Percentiles rank a stretch among this genome's conserved stretches.
These are phyloP conservation scores for Cyrtonyx montezumae DNA, from an alignment of 2,113 vertebrate genomes.

Conservation along the genomic window DNA sequence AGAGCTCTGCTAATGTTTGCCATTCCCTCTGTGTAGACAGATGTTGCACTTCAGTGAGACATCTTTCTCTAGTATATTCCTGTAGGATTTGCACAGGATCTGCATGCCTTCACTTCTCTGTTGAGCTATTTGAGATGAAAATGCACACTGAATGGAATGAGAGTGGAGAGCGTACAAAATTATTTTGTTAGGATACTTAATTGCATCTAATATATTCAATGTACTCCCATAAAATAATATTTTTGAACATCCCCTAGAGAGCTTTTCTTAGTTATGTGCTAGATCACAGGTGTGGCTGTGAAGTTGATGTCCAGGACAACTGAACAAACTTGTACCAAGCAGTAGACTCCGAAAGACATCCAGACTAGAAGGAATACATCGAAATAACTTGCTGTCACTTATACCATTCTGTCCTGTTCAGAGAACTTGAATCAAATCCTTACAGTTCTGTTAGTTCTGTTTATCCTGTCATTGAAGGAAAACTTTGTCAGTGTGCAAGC, in stretches of 20 bases:
- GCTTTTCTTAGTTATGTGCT: neutral
- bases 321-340: neutral
- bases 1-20: neutral
- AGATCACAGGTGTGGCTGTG: neutral
- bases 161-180: neutral
- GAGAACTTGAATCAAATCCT: rapidly evolving
- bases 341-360: neutral
- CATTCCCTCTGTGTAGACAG: neutral
- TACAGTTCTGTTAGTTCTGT: neutral
- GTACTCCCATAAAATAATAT: rapidly evolving
- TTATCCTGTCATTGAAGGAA: neutral
- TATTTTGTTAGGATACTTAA: neutral
- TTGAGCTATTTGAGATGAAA: neutral
- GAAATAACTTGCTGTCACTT: neutral
- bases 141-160: neutral
- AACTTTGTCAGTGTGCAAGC: neutral
- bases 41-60: neutral
- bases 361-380: neutral
- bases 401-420: neutral
- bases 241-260: neutral
- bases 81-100: neutral
- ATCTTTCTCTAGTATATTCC: neutral
- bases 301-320: neutral
- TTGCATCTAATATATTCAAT: neutral
- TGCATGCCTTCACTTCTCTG: neutral